phyloP scores from a whole-genome alignment of 2,113 vertebrate genomes.

The Tragelaphus scriptus region DNA sequence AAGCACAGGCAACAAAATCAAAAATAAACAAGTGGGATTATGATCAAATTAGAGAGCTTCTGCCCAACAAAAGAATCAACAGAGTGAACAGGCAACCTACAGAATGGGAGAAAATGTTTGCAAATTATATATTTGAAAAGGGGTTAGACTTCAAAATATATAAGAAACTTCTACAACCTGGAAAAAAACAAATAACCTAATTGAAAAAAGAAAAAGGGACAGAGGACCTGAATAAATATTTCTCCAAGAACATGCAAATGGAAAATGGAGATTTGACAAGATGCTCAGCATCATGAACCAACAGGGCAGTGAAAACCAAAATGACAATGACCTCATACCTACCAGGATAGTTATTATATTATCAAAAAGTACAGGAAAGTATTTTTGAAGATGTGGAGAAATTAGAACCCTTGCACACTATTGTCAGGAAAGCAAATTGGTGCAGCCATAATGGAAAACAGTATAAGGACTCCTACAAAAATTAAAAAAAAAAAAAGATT shows the following conservation, averaged over 20 bases:
- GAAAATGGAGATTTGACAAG: not conserved
- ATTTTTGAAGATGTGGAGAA: not conserved
- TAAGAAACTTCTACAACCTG: not conserved
- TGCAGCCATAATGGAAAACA: not conserved
- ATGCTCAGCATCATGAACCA: not conserved
- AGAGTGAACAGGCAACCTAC: not conserved
- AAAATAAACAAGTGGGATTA: not conserved
- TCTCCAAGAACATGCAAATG: not conserved
- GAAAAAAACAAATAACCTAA: not conserved
- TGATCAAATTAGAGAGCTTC: not conserved
- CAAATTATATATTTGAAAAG: not conserved
- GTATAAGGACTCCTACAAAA: not conserved
- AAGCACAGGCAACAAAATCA: not conserved
- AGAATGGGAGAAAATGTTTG: not conserved
- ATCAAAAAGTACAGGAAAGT: not conserved
- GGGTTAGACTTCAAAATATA: not conserved
- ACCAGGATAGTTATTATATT: not conserved
- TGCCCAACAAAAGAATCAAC: not conserved
- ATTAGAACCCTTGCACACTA: not conserved
- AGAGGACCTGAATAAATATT: not conserved
- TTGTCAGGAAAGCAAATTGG: not conserved
- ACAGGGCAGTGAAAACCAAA: not conserved
- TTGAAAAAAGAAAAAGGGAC: not conserved
- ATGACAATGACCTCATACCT: not conserved
- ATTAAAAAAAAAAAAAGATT: not conserved